A percentile compares a stretch with the other conserved stretches of the same genome.
Evolutionary conservation across 2,888 invertebrate genomes (phyloP).

Genomic region (Drosophila fungiperda): DNA sequence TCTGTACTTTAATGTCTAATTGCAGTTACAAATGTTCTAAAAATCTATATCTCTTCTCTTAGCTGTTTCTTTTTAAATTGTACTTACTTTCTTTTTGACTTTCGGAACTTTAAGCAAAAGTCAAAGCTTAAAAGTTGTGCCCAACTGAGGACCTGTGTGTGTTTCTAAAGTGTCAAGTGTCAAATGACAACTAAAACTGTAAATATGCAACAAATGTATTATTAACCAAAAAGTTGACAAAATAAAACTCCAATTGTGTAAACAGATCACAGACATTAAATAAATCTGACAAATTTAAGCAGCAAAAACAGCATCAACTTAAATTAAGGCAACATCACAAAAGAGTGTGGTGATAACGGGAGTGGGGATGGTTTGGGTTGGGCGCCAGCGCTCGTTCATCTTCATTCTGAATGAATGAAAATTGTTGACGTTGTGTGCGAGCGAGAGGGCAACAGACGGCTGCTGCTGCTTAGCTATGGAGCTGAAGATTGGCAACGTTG

Average conservation of each 20-base stretch:
- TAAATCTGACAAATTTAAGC: constrained; percentile 45
- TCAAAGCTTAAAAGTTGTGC: constrained; percentile 17
- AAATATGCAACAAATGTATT: constrained; percentile 25
- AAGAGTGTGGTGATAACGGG: not conserved
- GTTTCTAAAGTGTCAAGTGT: constrained; percentile 5
- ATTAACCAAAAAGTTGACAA: constrained; percentile 39
- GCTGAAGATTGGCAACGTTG: constrained; percentile 63
- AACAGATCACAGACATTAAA: constrained; percentile 26
- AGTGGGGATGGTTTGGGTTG: not conserved
- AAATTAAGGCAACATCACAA: constrained; percentile 47
- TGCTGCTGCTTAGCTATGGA: constrained; percentile 30
- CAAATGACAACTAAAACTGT: constrained; percentile 25
- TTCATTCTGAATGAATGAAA: constrained; percentile 71
- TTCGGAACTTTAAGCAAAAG: constrained; percentile 9
- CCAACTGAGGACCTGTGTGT: not conserved
- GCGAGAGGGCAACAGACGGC: constrained; percentile 10
- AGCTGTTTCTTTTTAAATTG: not conserved
- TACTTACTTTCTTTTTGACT: not conserved
- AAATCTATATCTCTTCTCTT: not conserved
- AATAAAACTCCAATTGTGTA: constrained; percentile 35
- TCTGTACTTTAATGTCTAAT: not conserved
- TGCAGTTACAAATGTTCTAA: not conserved
- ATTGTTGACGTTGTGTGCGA: constrained; percentile 58
- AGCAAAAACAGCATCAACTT: constrained; percentile 20
- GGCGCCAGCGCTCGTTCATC: constrained; percentile 42